A percentile compares a stretch with the other conserved stretches of the same genome.
phyloP scores from a whole-genome alignment of 2,888 invertebrate species.

The Nomada ferruginata region DNA sequence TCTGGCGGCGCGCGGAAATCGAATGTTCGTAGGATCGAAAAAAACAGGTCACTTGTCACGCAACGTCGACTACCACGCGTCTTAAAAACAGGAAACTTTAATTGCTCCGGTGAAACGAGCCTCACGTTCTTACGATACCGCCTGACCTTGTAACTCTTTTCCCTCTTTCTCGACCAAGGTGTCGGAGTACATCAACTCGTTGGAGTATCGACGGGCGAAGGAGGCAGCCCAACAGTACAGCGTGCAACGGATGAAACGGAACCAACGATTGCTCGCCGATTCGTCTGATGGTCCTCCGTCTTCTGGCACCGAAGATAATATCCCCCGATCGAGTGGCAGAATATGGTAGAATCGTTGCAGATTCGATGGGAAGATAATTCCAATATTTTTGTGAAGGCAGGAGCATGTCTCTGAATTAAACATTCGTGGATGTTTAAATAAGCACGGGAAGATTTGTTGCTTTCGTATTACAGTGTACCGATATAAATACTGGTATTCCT shows the following conservation, averaged over 20 bases:
- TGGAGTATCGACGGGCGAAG: slow-evolving; percentile 66
- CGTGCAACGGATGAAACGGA: slow-evolving; percentile 60
- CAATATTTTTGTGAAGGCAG: too few relatives aligned
- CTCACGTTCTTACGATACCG: slow-evolving; percentile 53
- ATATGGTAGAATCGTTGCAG: too few relatives aligned
- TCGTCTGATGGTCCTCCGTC: slow-evolving; percentile 4
- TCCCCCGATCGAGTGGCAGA: background rate
- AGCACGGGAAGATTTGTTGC: background rate
- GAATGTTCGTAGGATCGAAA: slow-evolving; percentile 12
- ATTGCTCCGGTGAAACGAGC: slow-evolving; percentile 67
- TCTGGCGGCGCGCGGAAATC: slow-evolving; percentile 4
- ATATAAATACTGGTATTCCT: background rate
- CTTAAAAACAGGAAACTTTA: slow-evolving; percentile 69
- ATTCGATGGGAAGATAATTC: too few relatives aligned
- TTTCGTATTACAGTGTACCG: background rate
- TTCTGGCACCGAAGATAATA: background rate
- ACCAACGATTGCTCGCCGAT: slow-evolving; percentile 47
- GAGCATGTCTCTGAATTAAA: too few relatives aligned
- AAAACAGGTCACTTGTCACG: slow-evolving; percentile 64
- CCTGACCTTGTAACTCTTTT: slow-evolving; percentile 65
- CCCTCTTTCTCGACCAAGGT: slow-evolving; percentile 65
- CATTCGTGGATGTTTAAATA: background rate
- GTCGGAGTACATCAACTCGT: slow-evolving; percentile 69
- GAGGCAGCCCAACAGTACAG: slow-evolving; percentile 66
- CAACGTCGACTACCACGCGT: slow-evolving; percentile 54